Evolutionary conservation across 2,113 vertebrate species (phyloP), one percentile per base, ranked within the genome.

Genomic region (Gymnocephalus cernua): DNA sequence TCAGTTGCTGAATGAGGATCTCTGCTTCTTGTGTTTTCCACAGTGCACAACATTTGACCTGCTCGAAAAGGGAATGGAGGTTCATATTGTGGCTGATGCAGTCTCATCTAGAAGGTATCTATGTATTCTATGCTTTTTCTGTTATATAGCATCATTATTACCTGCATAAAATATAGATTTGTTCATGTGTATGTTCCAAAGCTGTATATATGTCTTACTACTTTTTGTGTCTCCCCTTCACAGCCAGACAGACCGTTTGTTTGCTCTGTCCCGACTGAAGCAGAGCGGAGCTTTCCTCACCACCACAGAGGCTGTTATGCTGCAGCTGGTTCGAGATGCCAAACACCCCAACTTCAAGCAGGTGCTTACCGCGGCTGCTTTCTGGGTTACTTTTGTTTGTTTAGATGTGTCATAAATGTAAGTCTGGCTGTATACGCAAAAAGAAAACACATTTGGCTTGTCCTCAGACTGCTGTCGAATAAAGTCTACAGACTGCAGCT

Each of bases 201-300:
- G 51, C 25, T 19, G 12, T n/a, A 27, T 19, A 32, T n/a, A 9
- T 50, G 21, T 48, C 19, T 15, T 62, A 21, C 18, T 25, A 18
- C 7, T 6, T 66, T 66, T 21, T 57, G 10, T 77, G 7, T n/a
- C 59, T 75, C 48, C 48, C 56, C 53, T 50, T 56, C 64, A 1
- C 93, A 98, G 97, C 80, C 97, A 98, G 90, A 95, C 96, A n/a
- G 97, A 98, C 86, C 93, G 97, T n/a, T 84, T 98, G 80, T 93
- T 97, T 61, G 96, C 96, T 0, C 89, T 98, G 76, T 94, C 96
- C 47, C 92, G 96, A 3, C 91, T 98, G 92, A 95, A 94, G 68
- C 97, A 98, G 92, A 97, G 97, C 0, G 97, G 97, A 0, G 96
- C 94, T 16, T 97, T 92, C 88, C 95, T 98, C 67, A 97, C 96